Conservation (phyloP, 2,888 invertebrate species). For the Gerris lacustris region DNA sequence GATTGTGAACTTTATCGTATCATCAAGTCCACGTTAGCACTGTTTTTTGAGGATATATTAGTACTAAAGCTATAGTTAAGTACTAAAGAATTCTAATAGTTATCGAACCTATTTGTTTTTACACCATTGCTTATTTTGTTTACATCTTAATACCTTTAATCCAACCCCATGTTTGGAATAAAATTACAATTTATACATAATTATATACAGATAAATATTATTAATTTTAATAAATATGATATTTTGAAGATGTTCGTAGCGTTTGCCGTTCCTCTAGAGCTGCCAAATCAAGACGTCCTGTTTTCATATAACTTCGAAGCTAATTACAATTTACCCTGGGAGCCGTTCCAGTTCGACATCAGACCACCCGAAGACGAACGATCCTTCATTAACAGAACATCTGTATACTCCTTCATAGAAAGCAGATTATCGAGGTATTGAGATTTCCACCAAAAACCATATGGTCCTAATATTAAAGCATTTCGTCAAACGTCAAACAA, state of each 20-base stretch:
- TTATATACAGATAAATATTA: no score
- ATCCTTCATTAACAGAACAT: slow-evolving; percentile 21
- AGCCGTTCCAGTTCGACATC: slow-evolving; percentile 28
- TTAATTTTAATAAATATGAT: no score
- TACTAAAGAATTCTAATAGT: no score
- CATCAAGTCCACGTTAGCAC: no score
- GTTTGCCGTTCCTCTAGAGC: slow-evolving; percentile 31
- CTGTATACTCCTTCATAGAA: slow-evolving; percentile 21
- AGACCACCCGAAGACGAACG: slow-evolving; percentile 21
- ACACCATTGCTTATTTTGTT: no score
- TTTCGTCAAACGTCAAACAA: not conserved
- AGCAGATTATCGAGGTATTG: slow-evolving; percentile 13
- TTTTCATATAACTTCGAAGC: slow-evolving; percentile 34
- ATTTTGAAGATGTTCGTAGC: slow-evolving; percentile 31
- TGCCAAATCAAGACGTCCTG: slow-evolving; percentile 31
- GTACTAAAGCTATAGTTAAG: no score
- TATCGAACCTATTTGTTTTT: no score
- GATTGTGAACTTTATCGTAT: no score
- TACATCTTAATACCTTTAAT: no score
- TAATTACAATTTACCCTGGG: slow-evolving; percentile 33
- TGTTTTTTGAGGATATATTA: no score
- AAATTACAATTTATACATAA: no score
- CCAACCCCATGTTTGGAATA: no score
- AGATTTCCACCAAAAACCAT: slow-evolving; percentile 6
- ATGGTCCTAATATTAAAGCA: not conserved